Evolutionary conservation across 2,113 vertebrate species (phyloP), one percentile per base, ranked within the genome.

Genomic region (Carassius auratus): DNA sequence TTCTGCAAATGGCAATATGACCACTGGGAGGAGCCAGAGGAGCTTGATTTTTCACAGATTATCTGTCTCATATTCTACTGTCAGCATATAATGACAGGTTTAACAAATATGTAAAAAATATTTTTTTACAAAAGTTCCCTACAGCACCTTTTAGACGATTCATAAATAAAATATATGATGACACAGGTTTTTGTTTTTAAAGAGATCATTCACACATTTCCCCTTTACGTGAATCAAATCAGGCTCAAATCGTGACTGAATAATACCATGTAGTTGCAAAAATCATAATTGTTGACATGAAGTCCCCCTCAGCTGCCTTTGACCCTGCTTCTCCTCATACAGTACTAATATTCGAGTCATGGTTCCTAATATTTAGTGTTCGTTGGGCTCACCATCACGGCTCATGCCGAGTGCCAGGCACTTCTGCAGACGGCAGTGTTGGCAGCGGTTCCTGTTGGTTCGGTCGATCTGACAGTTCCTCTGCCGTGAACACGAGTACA

Each of bases 371-470:
- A 50, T 50, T 50, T 12, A 50, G 48, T 50, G 14, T 50, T 50
- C 4, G 9, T 13, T 50, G 12, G 12, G 42, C 96, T 95, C 93
- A 98, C 97, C 97, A 0, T 98, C 97, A 0, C 97, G 96, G 88
- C 97, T 97, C 97, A 98, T 98, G 89, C 97, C 97, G 64, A 98
- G 94, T 0, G 96, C 94, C 76, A 98, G 93, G 91, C 97, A 98
- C 91, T 98, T 98, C 94, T 98, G 97, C 91, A 98, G 92, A 76
- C 97, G 95, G 91, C 97, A 98, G 92, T 98, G 96, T 83, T 98
- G 97, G 92, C 97, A 98, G 73, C 97, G 96, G 90, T 98, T 98
- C n/a, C 97, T 95, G 92, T 97, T 98, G 90, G 96, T 97, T 84
- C 97, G 94, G 93, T 98, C 96, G 21, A 98, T 97, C 75, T 96